phyloP scores from a whole-genome alignment of 2,888 invertebrate genomes.

The Eristalis pertinax region DNA sequence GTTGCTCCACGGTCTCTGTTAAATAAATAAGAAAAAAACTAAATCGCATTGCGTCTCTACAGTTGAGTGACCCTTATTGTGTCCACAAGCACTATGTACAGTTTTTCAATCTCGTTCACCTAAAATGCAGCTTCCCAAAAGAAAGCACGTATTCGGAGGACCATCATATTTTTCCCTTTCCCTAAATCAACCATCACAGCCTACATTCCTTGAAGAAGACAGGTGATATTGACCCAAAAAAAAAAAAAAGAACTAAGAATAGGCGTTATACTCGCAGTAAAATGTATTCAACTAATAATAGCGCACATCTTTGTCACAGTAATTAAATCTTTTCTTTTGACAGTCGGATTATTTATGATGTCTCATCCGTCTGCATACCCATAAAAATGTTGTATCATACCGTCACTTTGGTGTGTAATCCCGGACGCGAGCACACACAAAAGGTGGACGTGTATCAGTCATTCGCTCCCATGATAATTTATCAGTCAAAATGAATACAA shows the following conservation, averaged over 20 bases:
- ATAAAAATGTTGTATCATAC: constrained; percentile 18
- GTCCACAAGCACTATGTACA: background rate
- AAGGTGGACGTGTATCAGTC: background rate
- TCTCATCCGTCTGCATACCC: background rate
- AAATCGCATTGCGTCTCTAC: background rate
- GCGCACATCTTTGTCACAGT: background rate
- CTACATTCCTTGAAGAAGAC: background rate
- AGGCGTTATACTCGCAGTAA: background rate
- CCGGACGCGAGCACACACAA: background rate
- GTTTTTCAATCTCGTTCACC: no score
- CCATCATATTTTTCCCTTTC: background rate
- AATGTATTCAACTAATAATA: background rate
- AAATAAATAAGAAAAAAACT: background rate
- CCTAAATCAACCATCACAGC: background rate
- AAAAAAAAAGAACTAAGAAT: background rate
- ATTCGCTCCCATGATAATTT: constrained; percentile 5
- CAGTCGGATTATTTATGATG: background rate
- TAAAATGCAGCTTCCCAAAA: background rate
- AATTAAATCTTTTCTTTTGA: background rate
- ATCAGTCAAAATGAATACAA: background rate
- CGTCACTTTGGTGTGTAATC: background rate
- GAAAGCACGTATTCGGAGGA: background rate
- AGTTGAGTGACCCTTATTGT: background rate
- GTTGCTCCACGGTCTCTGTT: background rate
- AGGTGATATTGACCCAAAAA: constrained; percentile 1